Base-by-base conservation (phyloP, 2,888 invertebrate species). In the Caenorhabditis doughertyi region DNA sequence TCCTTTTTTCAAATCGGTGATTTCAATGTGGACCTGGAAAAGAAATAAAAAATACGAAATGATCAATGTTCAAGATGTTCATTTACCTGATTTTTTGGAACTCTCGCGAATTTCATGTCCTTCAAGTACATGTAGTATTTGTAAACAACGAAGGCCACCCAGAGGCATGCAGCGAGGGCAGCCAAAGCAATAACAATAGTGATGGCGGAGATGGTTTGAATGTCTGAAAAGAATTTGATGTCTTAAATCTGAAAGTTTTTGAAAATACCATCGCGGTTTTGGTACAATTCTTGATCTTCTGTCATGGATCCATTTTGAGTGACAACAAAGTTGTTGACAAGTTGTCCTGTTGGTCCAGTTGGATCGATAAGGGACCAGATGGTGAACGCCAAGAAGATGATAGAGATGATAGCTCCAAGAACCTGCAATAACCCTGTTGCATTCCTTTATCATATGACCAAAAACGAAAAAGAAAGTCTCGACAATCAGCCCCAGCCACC, bases 281-380 rank as follows among this genome's bases (percentile, higher is more conserved):
- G 82, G 3, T 64, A 56, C 11, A 85, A 42, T 42, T 84, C 86
- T 32, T 81, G 74, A 42, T 86, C 81, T 0, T 72, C 84, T 2
- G 80, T 60, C 35, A 67, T 32, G 1, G 85, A 79, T 11, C 72
- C 47, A 55, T 86, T 86, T 32, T 79, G 74, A 18, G 56, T 74
- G 9, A 84, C 74, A 18, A 86, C 70, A 39, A 85, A 84, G 58
- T 86, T 83, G 56, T 84, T 86, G 27, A 84, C 84, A 9, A 84
- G 64, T 56, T 79, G 51, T 55, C 83, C 85, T 27, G 83, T 81
- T 5, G 49, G 65, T 11, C 85, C 84, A 18, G 67, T 65, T 44
- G 87, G 87, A 55, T 87, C 85, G 44, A 87, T 83, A n/a, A 87
- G 65, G 0, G 87, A 82, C 87, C 87, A 87, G 56, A 85, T 47